Percentiles rank a stretch among this genome's conserved stretches.
phyloP scores from a whole-genome alignment of 2,888 invertebrate genomes.

The Dorcus parallelipipedus region DNA sequence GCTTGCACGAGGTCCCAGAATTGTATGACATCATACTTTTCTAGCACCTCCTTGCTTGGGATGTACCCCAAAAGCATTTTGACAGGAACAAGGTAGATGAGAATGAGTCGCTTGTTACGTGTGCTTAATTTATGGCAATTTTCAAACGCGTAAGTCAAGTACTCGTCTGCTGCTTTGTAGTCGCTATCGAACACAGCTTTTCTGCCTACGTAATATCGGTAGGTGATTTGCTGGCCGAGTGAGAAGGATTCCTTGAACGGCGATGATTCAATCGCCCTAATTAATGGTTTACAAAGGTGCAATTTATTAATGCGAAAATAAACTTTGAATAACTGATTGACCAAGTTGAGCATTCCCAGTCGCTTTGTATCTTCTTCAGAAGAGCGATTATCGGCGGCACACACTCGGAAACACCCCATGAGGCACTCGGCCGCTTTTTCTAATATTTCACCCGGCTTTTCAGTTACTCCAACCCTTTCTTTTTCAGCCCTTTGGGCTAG shows the following conservation, averaged over 20 bases:
- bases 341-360: conserved; percentile 92
- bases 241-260: conserved; percentile 86
- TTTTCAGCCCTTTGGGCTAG: conserved; percentile 78
- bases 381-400: conserved; percentile 90
- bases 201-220: conserved; percentile 94
- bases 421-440: conserved; percentile 93
- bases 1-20: conserved; percentile 87
- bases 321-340: conserved; percentile 96
- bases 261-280: conserved; percentile 93
- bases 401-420: conserved; percentile 91
- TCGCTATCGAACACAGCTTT: conserved; percentile 99
- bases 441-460: conserved; percentile 67
- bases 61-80: conserved; percentile 96
- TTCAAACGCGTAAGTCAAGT: conserved; percentile 88
- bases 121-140: conserved; percentile 77
- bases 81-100: conserved; percentile 94
- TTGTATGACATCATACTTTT: conserved; percentile 86
- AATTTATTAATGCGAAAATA: conserved; percentile 77
- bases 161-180: conserved; percentile 89
- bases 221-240: conserved; percentile 91
- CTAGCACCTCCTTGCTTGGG: conserved; percentile 77
- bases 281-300: conserved; percentile 89
- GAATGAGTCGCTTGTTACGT: conserved; percentile 86
- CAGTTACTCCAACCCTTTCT: conserved; percentile 49
- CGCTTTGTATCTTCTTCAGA: conserved; percentile 90